Conservation (phyloP, 2,797 vertebrate species). For the Sparus aurata region DNA sequence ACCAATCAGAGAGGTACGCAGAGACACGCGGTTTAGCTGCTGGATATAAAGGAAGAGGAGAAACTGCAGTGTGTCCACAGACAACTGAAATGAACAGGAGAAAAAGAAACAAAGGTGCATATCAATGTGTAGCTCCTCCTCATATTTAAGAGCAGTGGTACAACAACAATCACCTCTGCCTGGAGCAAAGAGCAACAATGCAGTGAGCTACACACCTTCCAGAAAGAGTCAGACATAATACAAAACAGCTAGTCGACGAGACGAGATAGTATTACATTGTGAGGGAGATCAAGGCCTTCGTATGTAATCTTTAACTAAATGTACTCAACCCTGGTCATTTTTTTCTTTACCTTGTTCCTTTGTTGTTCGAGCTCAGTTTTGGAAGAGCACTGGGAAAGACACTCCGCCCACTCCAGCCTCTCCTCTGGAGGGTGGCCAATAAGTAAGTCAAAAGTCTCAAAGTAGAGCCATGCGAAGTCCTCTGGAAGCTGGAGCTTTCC, state of each 20-base stretch:
- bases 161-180: background rate
- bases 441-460: conserved; percentile 93
- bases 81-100: conserved; percentile 84
- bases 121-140: background rate
- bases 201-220: background rate
- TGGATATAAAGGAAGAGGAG: conserved; percentile 96
- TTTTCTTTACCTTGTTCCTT: conserved; percentile 88
- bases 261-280: background rate
- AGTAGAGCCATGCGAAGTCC: conserved; percentile 95
- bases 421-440: conserved; percentile 77
- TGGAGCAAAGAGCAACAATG: conserved; percentile 10
- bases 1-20: conserved; percentile 92
- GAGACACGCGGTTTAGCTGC: conserved; percentile 93
- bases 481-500: conserved; percentile 94
- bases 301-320: background rate
- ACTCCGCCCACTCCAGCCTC: conserved; percentile 92
- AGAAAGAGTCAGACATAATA: background rate
- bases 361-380: conserved; percentile 90
- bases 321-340: background rate
- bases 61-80: conserved; percentile 95
- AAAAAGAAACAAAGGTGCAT: background rate
- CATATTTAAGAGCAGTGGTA: background rate
- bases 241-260: background rate
- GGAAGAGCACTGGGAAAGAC: conserved; percentile 87
- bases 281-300: background rate